Percentiles rank a stretch among this genome's conserved stretches.
These are phyloP conservation scores for Saccopteryx bilineata DNA, from an alignment of 2,113 vertebrate genomes.

Conservation along the genomic window DNA sequence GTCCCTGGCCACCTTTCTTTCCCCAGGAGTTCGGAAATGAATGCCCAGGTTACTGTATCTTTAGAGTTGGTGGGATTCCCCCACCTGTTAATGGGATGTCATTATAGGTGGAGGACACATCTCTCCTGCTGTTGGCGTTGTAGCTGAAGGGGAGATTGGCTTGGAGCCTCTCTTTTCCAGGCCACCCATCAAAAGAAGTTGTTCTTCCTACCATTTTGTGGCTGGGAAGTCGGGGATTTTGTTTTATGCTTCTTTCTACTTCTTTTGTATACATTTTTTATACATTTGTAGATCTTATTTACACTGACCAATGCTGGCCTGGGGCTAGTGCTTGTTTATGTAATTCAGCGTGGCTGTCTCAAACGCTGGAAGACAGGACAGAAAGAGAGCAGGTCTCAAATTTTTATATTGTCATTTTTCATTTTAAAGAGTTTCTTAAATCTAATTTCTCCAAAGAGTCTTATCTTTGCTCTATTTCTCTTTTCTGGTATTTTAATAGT, in stretches of 20 bases:
- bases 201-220: constrained; percentile 30
- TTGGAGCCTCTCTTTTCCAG: not conserved
- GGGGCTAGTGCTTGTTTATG: not conserved
- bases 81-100: not conserved
- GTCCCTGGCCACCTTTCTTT: not conserved
- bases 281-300: not conserved
- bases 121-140: not conserved
- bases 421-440: constrained; percentile 56
- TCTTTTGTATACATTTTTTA: not conserved
- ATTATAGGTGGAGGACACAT: not conserved
- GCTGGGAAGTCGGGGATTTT: not conserved
- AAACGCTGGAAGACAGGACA: not conserved
- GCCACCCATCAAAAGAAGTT: not conserved
- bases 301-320: not conserved
- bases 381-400: not conserved
- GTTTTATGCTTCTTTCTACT: constrained; percentile 29
- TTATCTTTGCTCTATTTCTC: not conserved
- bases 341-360: constrained; percentile 9
- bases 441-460: constrained; percentile 14
- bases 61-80: not conserved
- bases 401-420: constrained; percentile 58
- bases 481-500: constrained; percentile 46
- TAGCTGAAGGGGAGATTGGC: constrained; percentile 7
- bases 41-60: not conserved
- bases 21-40: not conserved